Evolutionary conservation across 2,113 vertebrate genomes (phyloP).

Genomic region (Eolophus roseicapilla): DNA sequence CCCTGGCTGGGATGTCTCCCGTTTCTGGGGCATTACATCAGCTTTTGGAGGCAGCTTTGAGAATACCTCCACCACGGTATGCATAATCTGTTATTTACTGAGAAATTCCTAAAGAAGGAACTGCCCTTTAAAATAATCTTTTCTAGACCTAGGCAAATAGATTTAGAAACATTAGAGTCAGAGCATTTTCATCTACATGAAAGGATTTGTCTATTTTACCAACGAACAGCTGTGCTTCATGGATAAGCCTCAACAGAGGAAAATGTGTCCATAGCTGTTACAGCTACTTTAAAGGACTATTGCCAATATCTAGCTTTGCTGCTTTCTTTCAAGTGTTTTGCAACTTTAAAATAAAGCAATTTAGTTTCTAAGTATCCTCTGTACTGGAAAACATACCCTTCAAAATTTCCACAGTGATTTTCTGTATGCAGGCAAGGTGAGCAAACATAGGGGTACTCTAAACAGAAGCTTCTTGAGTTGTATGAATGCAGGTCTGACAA

Average conservation of each 20-base stretch:
- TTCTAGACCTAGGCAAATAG: constrained; percentile 6
- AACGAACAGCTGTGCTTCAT: constrained; percentile 22
- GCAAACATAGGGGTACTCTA: not conserved
- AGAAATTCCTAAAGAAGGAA: constrained; percentile 34
- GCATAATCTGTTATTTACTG: not conserved
- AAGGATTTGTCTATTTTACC: not conserved
- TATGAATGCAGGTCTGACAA: not conserved
- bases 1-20: not conserved
- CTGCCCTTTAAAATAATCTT: constrained; percentile 37
- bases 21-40: not conserved
- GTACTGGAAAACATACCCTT: not conserved
- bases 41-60: constrained; percentile 12
- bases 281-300: not conserved
- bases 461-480: not conserved
- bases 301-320: not conserved
- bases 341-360: not conserved
- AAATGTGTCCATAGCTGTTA: not conserved
- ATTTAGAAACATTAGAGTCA: constrained; percentile 20
- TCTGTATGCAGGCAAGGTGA: not conserved
- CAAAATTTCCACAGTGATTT: not conserved
- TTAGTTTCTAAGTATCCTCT: not conserved
- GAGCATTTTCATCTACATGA: constrained; percentile 28
- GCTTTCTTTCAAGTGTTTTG: not conserved
- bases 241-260: constrained; percentile 40
- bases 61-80: not conserved